Percentiles rank a stretch among this genome's conserved stretches.
Evolutionary conservation across 2,888 invertebrate genomes (phyloP).

Genomic region (Leptinotarsa tumamoca): DNA sequence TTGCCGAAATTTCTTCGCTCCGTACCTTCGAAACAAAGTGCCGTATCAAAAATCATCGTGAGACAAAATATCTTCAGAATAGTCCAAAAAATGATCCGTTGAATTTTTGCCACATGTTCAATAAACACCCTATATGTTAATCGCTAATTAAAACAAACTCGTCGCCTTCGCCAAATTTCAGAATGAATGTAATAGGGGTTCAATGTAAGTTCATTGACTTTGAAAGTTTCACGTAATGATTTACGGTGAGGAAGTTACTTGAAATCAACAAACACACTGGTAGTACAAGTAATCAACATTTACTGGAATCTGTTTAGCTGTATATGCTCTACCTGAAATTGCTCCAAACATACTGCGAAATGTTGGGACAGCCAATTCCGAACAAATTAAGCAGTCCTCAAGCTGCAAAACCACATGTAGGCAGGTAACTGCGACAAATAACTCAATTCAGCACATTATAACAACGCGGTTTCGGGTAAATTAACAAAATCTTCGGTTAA

Average conservation of each 20-base stretch:
- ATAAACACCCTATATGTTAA: too few species aligned
- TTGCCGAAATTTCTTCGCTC: too few species aligned
- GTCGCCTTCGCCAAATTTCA: too few species aligned
- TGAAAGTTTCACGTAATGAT: too few species aligned
- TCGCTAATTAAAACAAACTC: too few species aligned
- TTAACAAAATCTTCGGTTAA: neutral
- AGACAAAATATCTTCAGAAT: too few species aligned
- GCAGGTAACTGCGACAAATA: neutral
- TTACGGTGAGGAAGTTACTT: neutral
- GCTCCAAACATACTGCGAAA: neutral
- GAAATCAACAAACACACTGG: neutral
- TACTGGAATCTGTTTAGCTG: neutral
- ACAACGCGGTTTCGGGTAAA: neutral
- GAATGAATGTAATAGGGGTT: too few species aligned
- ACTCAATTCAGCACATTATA: neutral
- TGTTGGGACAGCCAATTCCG: conserved; percentile 3
- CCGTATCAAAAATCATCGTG: too few species aligned
- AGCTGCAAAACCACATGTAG: conserved; percentile 3
- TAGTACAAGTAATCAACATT: neutral
- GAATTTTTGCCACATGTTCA: too few species aligned
- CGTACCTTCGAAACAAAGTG: too few species aligned
- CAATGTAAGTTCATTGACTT: too few species aligned
- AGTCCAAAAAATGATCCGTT: too few species aligned
- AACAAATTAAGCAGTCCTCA: conserved; percentile 8
- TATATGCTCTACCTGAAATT: neutral